A percentile compares a stretch with the other conserved stretches of the same genome.
Conservation (phyloP, 2,888 invertebrate species). For the Eristalis intricaria region DNA sequence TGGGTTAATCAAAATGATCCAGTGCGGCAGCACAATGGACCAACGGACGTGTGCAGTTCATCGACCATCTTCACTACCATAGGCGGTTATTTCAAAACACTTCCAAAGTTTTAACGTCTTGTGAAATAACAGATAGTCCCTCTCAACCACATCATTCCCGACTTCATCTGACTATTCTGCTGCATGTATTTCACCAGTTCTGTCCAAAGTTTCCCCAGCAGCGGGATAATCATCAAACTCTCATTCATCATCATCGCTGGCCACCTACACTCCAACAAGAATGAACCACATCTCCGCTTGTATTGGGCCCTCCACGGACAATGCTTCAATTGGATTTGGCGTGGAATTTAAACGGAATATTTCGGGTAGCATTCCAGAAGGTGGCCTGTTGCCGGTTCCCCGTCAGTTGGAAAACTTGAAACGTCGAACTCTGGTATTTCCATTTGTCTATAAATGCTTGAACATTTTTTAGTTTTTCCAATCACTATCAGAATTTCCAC, state of each 20-base stretch:
- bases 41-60: too few species aligned
- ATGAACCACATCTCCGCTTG: background rate
- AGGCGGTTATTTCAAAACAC: too few species aligned
- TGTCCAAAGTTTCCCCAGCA: background rate
- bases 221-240: background rate
- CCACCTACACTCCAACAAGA: background rate
- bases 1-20: too few species aligned
- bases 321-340: slow-evolving; percentile 23
- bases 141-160: too few species aligned
- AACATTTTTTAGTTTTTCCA: slow-evolving; percentile 9
- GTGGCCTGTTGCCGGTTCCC: slow-evolving; percentile 22
- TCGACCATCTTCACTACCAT: too few species aligned
- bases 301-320: background rate
- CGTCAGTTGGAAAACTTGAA: background rate
- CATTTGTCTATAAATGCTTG: slow-evolving; percentile 42
- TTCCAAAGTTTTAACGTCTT: too few species aligned
- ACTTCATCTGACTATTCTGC: too few species aligned
- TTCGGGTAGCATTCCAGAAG: slow-evolving; percentile 45
- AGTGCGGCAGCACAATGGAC: too few species aligned
- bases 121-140: too few species aligned
- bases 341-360: slow-evolving; percentile 52
- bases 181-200: too few species aligned
- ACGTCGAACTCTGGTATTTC: background rate
- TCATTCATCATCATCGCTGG: background rate
- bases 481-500: background rate